These are phyloP conservation scores for Limnothrissa miodon DNA, from an alignment of 2,113 vertebrate genomes.

Conservation along the genomic window DNA sequence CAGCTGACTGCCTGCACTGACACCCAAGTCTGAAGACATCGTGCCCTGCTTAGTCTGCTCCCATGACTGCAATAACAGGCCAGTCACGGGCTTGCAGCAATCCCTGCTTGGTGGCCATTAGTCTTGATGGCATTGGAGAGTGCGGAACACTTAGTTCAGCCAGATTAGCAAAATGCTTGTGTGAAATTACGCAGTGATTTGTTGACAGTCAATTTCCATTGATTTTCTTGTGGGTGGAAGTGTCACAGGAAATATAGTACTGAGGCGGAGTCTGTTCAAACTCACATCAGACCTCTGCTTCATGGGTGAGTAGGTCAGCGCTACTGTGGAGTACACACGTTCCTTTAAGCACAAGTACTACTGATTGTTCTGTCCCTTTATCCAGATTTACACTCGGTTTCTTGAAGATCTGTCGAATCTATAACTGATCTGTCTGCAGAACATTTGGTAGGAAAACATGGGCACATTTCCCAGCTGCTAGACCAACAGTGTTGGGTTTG, in stretches of 20 bases:
- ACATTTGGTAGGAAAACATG: too few species aligned
- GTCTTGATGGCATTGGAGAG: neutral
- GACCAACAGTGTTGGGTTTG: too few species aligned
- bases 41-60: neutral
- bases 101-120: slow-evolving; percentile 36
- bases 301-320: neutral
- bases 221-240: slow-evolving; percentile 44
- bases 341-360: too few species aligned
- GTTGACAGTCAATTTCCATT: slow-evolving; percentile 52
- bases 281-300: neutral
- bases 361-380: too few species aligned
- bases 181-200: slow-evolving; percentile 51
- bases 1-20: neutral
- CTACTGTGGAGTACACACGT: neutral
- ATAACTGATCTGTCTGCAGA: too few species aligned
- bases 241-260: slow-evolving; percentile 20
- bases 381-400: too few species aligned
- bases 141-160: slow-evolving; percentile 39
- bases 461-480: too few species aligned
- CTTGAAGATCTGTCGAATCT: too few species aligned
- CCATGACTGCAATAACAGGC: slow-evolving; percentile 33
- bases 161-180: slow-evolving; percentile 48
- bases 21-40: neutral
- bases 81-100: slow-evolving; percentile 49
- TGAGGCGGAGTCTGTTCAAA: slow-evolving; percentile 1